Evolutionary conservation across 2,113 vertebrate species (phyloP).

Genomic region (Montifringilla adamsi): DNA sequence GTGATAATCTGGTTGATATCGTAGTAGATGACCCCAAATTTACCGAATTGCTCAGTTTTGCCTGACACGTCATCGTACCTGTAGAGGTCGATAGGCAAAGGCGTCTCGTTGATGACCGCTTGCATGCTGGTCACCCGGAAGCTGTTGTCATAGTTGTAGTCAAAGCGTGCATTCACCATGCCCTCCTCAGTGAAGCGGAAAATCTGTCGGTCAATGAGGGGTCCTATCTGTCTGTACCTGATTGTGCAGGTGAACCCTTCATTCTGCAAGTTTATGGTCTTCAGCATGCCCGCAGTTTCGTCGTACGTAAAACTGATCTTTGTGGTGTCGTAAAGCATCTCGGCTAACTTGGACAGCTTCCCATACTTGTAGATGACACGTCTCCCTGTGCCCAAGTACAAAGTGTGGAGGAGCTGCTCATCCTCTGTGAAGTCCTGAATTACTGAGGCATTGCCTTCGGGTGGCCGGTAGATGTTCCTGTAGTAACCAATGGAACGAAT

Average conservation of each 20-base stretch:
- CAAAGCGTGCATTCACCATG: slow-evolving; percentile 96
- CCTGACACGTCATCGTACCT: slow-evolving; percentile 96
- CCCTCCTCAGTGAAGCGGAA: slow-evolving; percentile 98
- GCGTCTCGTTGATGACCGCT: slow-evolving; percentile 96
- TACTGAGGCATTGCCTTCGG: slow-evolving; percentile 91
- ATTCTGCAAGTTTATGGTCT: slow-evolving; percentile 92
- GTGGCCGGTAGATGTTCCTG: slow-evolving; percentile 91
- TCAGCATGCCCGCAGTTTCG: slow-evolving; percentile 91
- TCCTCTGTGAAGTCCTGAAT: slow-evolving; percentile 96
- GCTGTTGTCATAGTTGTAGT: slow-evolving; percentile 98
- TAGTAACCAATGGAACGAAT: slow-evolving; percentile 95
- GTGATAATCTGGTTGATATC: slow-evolving; percentile 99
- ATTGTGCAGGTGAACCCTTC: slow-evolving; percentile 96
- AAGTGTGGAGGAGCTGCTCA: slow-evolving; percentile 88
- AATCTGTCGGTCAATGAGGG: slow-evolving; percentile 94
- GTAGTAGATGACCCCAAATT: slow-evolving; percentile 97
- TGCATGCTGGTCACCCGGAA: slow-evolving; percentile 99
- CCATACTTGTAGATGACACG: slow-evolving; percentile 94
- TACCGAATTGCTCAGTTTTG: slow-evolving; percentile 96
- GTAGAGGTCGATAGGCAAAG: slow-evolving; percentile 93
- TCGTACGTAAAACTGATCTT: slow-evolving; percentile 93
- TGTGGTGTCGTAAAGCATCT: slow-evolving; percentile 94
- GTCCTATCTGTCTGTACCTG: slow-evolving; percentile 94
- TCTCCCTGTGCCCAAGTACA: slow-evolving; percentile 90
- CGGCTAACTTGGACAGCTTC: slow-evolving; percentile 88